Conservation (phyloP, 1,140 invertebrate genomes). For the Drosophila melanica region DNA sequence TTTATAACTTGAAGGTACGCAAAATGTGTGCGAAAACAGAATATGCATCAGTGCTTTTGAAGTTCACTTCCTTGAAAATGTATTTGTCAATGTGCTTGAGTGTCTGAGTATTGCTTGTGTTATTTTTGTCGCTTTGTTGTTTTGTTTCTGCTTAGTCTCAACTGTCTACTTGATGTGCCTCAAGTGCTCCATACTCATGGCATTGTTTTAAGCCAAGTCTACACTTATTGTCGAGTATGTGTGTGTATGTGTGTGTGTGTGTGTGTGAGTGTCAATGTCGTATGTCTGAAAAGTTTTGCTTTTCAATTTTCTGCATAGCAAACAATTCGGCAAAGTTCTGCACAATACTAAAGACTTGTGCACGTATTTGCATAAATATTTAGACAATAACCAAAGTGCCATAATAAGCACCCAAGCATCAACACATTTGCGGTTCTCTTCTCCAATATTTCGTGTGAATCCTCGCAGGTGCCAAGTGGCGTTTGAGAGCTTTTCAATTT, state of each 20-base stretch:
- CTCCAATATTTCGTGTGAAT: slow-evolving; percentile 62
- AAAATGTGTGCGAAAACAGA: slow-evolving; percentile 62
- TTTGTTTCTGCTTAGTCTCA: slow-evolving; percentile 21
- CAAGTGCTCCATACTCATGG: slow-evolving; percentile 55
- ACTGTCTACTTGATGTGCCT: slow-evolving; percentile 32
- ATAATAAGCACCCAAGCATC: slow-evolving; percentile 17
- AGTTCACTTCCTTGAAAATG: slow-evolving; percentile 85
- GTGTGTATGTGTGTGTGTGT: slow-evolving; percentile 26
- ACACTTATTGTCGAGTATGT: slow-evolving; percentile 24
- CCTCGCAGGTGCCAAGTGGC: slow-evolving; percentile 55
- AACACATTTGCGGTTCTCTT: slow-evolving; percentile 6
- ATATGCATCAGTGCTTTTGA: slow-evolving; percentile 84
- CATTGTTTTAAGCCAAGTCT: slow-evolving; percentile 66
- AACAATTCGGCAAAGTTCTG: slow-evolving; percentile 68
- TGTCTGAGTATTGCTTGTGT: slow-evolving; percentile 61
- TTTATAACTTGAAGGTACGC: slow-evolving; percentile 28
- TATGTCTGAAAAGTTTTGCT: slow-evolving; percentile 66
- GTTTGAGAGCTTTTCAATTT: slow-evolving; percentile 58
- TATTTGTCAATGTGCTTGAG: slow-evolving; percentile 85
- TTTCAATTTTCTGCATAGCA: slow-evolving; percentile 84
- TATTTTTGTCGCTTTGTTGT: slow-evolving; percentile 56
- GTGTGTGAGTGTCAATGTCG: slow-evolving; percentile 19
- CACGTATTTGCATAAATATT: slow-evolving; percentile 81
- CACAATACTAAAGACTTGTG: slow-evolving; percentile 73
- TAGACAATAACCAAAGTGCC: slow-evolving; percentile 53